These are phyloP conservation scores for Mandrillus leucophaeus DNA, from an alignment of 2,113 vertebrate species.

Conservation along the genomic window DNA sequence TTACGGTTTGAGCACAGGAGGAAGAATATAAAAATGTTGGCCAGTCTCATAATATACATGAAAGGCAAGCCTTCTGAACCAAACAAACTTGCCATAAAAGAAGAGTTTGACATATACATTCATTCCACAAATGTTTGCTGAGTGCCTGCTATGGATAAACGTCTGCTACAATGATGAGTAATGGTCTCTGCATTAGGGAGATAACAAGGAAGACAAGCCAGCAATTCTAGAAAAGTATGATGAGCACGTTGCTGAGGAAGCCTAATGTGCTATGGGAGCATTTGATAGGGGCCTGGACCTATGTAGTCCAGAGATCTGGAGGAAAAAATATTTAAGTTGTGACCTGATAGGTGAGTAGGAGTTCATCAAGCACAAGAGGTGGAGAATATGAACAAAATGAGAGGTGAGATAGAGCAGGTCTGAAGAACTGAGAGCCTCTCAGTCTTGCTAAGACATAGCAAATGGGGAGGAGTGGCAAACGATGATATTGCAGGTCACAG, in stretches of 20 bases:
- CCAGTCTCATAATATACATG: not conserved
- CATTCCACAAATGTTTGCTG: not conserved
- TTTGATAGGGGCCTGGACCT: not conserved
- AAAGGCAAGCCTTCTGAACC: conserved; percentile 40
- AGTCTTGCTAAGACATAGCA: not conserved
- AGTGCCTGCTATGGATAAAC: not conserved
- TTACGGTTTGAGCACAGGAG: not conserved
- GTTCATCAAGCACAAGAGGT: not conserved
- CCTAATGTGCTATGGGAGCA: too few relatives aligned
- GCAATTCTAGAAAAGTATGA: not conserved
- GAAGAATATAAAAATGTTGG: not conserved
- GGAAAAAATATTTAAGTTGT: not conserved
- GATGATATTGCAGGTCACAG: not conserved
- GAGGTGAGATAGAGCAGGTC: not conserved
- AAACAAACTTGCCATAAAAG: not conserved
- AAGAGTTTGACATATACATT: not conserved
- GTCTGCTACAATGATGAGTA: not conserved
- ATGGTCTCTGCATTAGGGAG: not conserved
- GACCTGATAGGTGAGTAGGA: not conserved
- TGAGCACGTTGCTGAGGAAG: not conserved
- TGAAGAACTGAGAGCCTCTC: not conserved
- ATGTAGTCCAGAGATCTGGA: not conserved
- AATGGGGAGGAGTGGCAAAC: not conserved
- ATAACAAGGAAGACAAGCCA: not conserved
- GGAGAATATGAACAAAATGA: not conserved